Evolutionary conservation across 2,888 invertebrate genomes (phyloP).

Genomic region (Parochlus steinenii): DNA sequence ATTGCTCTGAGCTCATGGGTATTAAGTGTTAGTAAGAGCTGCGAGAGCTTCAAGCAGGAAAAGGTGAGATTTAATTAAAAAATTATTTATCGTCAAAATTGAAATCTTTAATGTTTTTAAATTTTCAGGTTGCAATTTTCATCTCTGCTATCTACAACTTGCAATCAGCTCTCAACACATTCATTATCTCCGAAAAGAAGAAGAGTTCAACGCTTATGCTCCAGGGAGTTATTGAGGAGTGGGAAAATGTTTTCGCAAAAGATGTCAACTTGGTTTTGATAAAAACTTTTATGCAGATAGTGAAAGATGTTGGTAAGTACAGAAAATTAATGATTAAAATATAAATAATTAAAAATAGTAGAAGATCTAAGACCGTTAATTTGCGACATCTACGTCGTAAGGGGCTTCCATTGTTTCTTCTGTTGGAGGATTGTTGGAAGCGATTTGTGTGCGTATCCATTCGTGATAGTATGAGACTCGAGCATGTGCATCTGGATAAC

Average conservation of each 20-base stretch:
- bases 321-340: too few relatives aligned
- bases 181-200: slow-evolving; percentile 27
- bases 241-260: slow-evolving; percentile 58
- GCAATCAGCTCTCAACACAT: slow-evolving; percentile 31
- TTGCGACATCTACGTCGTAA: too few relatives aligned
- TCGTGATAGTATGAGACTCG: slow-evolving; percentile 22
- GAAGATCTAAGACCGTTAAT: too few relatives aligned
- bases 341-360: too few relatives aligned
- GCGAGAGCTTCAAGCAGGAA: slow-evolving; percentile 29
- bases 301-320: slow-evolving; percentile 13
- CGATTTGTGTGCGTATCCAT: slow-evolving; percentile 22
- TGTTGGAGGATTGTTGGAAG: too few relatives aligned
- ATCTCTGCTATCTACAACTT: slow-evolving; percentile 35
- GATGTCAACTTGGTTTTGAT: slow-evolving; percentile 33
- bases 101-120: slow-evolving; percentile 9
- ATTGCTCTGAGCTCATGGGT: slow-evolving; percentile 54
- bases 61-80: slow-evolving; percentile 31
- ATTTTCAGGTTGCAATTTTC: slow-evolving; percentile 33
- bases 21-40: slow-evolving; percentile 32
- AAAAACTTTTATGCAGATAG: slow-evolving; percentile 16
- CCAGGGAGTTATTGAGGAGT: slow-evolving; percentile 38
- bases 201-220: slow-evolving; percentile 26
- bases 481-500: slow-evolving; percentile 26
- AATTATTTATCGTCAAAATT: background rate
- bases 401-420: too few relatives aligned